A percentile compares a stretch with the other conserved stretches of the same genome.
phyloP scores from a whole-genome alignment of 1,140 invertebrate species.

The Xylocopa sonorina region DNA sequence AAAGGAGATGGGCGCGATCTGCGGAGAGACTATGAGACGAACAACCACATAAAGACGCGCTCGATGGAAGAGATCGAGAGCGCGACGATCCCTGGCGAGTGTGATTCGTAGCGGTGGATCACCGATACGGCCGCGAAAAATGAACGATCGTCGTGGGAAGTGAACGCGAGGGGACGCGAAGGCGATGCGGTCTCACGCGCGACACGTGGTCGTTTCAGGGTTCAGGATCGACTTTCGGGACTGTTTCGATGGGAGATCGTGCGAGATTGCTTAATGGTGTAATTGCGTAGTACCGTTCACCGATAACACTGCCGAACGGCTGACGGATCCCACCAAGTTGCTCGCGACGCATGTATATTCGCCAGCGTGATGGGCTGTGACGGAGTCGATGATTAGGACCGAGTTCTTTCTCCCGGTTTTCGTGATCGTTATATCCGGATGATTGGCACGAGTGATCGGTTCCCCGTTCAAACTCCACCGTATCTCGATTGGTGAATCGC shows the following conservation, averaged over 20 bases:
- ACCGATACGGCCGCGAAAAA: neutral
- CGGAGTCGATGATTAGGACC: slow-evolving; percentile 87
- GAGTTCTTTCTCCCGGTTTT: slow-evolving; percentile 88
- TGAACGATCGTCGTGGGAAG: neutral
- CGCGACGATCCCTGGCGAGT: neutral
- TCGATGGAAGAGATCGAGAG: neutral
- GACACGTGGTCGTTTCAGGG: no score
- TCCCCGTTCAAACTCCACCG: slow-evolving; percentile 88
- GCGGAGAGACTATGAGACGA: slow-evolving; percentile 82
- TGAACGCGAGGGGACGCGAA: neutral
- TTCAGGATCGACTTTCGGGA: slow-evolving; percentile 1
- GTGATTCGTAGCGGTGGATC: neutral
- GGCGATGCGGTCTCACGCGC: neutral
- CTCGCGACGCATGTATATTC: slow-evolving; percentile 90
- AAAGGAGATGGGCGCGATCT: slow-evolving; percentile 87
- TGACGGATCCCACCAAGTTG: slow-evolving; percentile 87
- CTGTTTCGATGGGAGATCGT: slow-evolving; percentile 8
- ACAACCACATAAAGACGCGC: slow-evolving; percentile 37
- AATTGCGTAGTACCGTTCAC: slow-evolving; percentile 86
- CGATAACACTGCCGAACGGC: slow-evolving; percentile 85
- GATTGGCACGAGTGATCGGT: slow-evolving; percentile 81
- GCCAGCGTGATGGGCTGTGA: slow-evolving; percentile 86
- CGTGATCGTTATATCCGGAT: slow-evolving; percentile 86
- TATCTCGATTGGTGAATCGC: slow-evolving; percentile 87
- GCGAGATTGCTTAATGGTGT: slow-evolving; percentile 42